Conservation (phyloP, 2,113 vertebrate species). For the Neogale vison region DNA sequence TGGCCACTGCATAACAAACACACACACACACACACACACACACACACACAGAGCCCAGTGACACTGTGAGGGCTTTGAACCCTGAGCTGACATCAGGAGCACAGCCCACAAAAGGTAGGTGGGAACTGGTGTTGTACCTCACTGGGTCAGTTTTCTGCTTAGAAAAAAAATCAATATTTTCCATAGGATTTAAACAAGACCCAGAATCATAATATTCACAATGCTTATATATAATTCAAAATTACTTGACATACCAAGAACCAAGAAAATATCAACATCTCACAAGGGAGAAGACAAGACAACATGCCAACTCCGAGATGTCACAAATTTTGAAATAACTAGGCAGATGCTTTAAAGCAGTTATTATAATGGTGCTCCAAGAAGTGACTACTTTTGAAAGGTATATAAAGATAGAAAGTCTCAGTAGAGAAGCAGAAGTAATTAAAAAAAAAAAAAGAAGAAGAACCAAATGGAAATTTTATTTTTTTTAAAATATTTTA, state of each 20-base stretch:
- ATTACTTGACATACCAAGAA: neutral
- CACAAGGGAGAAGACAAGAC: neutral
- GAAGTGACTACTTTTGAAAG: neutral
- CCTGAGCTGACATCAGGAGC: neutral
- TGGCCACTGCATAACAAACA: neutral
- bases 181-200: neutral
- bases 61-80: neutral
- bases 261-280: neutral
- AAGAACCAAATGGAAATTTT: neutral
- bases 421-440: neutral
- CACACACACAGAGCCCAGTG: neutral
- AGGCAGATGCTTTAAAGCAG: neutral
- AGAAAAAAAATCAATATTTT: neutral
- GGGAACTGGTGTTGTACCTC: neutral
- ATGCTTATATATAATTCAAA: neutral
- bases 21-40: too few relatives aligned
- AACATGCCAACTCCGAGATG: neutral
- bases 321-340: neutral
- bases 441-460: neutral
- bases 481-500: too few relatives aligned
- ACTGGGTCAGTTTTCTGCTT: neutral
- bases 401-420: neutral
- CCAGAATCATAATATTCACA: neutral
- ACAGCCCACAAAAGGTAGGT: neutral
- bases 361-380: neutral